phyloP scores from a whole-genome alignment of 2,797 vertebrate species.

The Rallus crepitans region DNA sequence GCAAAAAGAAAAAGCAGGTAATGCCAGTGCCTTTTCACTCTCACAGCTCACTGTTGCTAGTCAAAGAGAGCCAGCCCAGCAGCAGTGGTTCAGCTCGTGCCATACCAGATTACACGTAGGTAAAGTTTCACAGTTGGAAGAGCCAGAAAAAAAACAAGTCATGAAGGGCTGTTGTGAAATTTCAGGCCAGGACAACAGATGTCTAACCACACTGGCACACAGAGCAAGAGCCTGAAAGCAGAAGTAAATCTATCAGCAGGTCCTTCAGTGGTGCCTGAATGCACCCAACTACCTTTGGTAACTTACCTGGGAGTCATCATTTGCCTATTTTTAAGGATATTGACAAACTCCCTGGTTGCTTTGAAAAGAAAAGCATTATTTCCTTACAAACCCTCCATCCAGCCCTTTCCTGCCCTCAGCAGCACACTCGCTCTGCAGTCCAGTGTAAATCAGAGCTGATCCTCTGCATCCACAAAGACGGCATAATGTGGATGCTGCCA shows the following conservation, averaged over 20 bases:
- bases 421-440: background rate
- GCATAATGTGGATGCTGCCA: accelerated
- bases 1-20: background rate
- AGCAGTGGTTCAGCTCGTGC: background rate
- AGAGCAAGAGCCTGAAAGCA: background rate
- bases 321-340: constrained; percentile 15
- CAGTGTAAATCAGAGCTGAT: background rate
- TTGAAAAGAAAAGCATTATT: constrained; percentile 9
- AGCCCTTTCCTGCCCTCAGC: background rate
- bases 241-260: background rate
- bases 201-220: background rate
- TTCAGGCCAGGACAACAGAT: background rate
- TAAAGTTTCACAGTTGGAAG: background rate
- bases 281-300: background rate
- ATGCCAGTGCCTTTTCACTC: background rate
- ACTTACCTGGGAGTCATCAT: background rate
- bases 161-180: background rate
- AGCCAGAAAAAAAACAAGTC: background rate
- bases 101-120: background rate
- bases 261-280: background rate
- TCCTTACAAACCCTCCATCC: background rate
- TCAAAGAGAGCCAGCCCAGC: accelerated
- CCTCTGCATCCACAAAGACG: background rate
- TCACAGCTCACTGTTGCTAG: background rate
- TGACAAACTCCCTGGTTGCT: constrained; percentile 27